Evolutionary conservation across 2,888 invertebrate species (phyloP).

Genomic region (Drosophila quinaria): DNA sequence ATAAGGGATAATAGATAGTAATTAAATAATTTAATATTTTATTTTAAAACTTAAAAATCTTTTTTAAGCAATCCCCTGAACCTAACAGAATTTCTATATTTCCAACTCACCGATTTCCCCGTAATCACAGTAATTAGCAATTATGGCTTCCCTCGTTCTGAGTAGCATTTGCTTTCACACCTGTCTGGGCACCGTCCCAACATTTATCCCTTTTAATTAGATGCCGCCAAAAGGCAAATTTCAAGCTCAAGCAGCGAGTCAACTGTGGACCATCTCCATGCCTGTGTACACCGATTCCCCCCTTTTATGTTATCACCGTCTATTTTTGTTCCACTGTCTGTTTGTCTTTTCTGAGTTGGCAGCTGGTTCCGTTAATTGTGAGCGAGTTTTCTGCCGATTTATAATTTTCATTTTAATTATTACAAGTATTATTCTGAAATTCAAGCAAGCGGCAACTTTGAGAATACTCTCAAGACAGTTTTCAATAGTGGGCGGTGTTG

Average conservation of each 20-base stretch:
- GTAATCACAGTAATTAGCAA: conserved; percentile 77
- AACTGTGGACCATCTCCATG: conserved; percentile 44
- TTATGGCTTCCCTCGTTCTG: conserved; percentile 51
- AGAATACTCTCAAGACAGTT: conserved; percentile 21
- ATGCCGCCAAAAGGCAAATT: conserved; percentile 74
- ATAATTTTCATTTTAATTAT: conserved; percentile 80
- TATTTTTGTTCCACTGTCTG: conserved; percentile 33
- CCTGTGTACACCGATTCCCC: conserved; percentile 1
- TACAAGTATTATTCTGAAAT: conserved; percentile 74
- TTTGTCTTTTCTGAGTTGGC: conserved; percentile 54
- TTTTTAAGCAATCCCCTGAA: background rate
- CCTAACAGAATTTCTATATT: conserved; percentile 9
- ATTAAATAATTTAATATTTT: no score
- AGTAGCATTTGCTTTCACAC: conserved; percentile 61
- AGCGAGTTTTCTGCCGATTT: conserved; percentile 58
- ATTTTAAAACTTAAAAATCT: no score
- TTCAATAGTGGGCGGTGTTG: conserved; percentile 13
- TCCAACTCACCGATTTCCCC: conserved; percentile 35
- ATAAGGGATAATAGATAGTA: no score
- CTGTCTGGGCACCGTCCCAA: conserved; percentile 53
- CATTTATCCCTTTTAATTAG: conserved; percentile 77
- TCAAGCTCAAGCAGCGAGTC: conserved; percentile 52
- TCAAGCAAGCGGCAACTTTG: conserved; percentile 76
- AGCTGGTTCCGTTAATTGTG: conserved; percentile 59
- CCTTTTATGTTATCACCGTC: background rate